Evolutionary conservation across 2,113 vertebrate species (phyloP).

Genomic region (Dipodomys spectabilis): DNA sequence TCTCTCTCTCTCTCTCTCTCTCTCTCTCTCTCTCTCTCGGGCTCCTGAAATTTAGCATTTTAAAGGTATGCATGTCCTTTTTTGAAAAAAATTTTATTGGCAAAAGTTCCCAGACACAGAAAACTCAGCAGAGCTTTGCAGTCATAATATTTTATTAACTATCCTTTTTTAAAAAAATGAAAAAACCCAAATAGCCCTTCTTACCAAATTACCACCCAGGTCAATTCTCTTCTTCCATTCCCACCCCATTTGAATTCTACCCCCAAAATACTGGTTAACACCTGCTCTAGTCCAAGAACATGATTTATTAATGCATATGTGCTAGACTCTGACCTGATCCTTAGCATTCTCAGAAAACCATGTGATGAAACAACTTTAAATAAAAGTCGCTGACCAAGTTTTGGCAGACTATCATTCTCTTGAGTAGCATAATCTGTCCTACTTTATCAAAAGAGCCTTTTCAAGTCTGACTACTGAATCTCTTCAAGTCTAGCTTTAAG

Average conservation of each 20-base stretch:
- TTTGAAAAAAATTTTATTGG: constrained; percentile 14
- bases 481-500: not conserved
- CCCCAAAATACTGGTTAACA: not conserved
- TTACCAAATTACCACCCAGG: not conserved
- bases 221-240: not conserved
- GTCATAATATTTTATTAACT: constrained; percentile 57
- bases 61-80: not conserved
- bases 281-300: constrained; percentile 15
- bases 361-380: constrained; percentile 58
- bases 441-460: constrained; percentile 44
- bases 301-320: constrained; percentile 59
- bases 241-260: not conserved
- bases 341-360: constrained; percentile 59
- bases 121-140: constrained; percentile 48
- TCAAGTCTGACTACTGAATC: constrained; percentile 58
- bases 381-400: constrained; percentile 54
- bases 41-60: constrained; percentile 19
- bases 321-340: constrained; percentile 1
- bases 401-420: constrained; percentile 19
- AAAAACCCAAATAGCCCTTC: not conserved
- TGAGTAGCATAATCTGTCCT: constrained; percentile 53
- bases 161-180: not conserved
- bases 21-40: too few relatives aligned
- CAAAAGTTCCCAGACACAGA: constrained; percentile 20
- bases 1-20: not conserved